Evolutionary conservation across 2,113 vertebrate genomes (phyloP).

Genomic region (Thalassoma bifasciatum): DNA sequence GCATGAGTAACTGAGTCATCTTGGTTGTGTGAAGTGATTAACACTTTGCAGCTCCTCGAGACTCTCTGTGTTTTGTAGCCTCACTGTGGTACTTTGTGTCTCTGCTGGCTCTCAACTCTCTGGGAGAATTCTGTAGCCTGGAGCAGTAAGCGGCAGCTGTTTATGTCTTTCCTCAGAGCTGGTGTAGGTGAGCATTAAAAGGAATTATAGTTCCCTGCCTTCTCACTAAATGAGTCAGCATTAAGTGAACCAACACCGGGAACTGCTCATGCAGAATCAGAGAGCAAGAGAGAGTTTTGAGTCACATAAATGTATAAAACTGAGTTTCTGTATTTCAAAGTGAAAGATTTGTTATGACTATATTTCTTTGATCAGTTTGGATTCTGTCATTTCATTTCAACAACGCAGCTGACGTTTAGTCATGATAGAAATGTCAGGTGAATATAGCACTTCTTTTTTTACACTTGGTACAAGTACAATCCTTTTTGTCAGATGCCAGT

Average conservation of each 20-base stretch:
- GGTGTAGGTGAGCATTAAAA: conserved; percentile 45
- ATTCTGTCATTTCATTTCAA: not conserved
- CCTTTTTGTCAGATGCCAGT: too few relatives aligned
- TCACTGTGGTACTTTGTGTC: not conserved
- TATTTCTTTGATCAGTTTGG: not conserved
- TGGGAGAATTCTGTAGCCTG: not conserved
- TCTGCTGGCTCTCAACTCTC: not conserved
- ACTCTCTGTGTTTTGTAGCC: not conserved
- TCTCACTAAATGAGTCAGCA: conserved; percentile 52
- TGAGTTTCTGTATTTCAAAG: not conserved
- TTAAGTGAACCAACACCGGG: conserved; percentile 5
- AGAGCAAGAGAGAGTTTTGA: conserved; percentile 37
- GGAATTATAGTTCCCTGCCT: conserved; percentile 47
- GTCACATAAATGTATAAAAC: not conserved
- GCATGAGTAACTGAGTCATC: conserved; percentile 8
- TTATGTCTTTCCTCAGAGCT: conserved; percentile 32
- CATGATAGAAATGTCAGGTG: not conserved
- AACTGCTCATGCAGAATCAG: conserved; percentile 31
- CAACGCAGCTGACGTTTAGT: not conserved
- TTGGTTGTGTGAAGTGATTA: not conserved
- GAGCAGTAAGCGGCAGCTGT: conserved; percentile 43
- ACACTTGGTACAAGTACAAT: too few relatives aligned
- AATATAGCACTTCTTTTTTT: not conserved
- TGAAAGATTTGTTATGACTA: not conserved
- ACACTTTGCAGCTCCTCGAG: not conserved